Evolutionary conservation across 2,797 vertebrate species (phyloP).

Genomic region (Nannoperca australis): DNA sequence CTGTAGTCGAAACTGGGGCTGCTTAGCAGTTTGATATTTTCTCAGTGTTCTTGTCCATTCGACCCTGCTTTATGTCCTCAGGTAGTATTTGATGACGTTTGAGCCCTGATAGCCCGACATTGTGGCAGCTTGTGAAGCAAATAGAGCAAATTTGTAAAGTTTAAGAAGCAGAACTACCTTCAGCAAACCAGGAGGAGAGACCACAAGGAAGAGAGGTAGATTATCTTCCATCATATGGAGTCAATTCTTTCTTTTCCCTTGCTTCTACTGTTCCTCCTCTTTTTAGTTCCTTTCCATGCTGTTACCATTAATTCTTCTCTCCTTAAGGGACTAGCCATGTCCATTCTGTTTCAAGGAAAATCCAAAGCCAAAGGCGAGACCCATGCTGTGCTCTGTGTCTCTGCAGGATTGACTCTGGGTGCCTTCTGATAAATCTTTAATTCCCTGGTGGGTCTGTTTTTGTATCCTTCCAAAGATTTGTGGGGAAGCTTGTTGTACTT

Average conservation of each 20-base stretch:
- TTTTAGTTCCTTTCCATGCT: constrained; percentile 39
- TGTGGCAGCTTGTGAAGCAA: constrained; percentile 26
- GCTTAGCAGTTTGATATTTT: constrained; percentile 68
- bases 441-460: constrained; percentile 77
- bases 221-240: constrained; percentile 28
- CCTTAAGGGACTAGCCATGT: constrained; percentile 24
- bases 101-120: constrained; percentile 19
- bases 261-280: constrained; percentile 19
- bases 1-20: constrained; percentile 65
- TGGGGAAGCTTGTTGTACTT: constrained; percentile 79
- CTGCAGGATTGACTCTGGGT: constrained; percentile 66
- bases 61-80: constrained; percentile 32
- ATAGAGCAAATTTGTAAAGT: constrained; percentile 44
- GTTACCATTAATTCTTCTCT: constrained; percentile 45
- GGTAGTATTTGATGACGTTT: constrained; percentile 44
- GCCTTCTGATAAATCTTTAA: constrained; percentile 81
- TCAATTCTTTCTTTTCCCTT: constrained; percentile 15
- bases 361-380: constrained; percentile 63
- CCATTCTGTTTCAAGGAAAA: constrained; percentile 59
- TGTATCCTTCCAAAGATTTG: constrained; percentile 74
- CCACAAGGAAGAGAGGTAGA: constrained; percentile 2
- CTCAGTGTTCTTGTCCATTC: constrained; percentile 46
- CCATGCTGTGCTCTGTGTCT: constrained; percentile 63
- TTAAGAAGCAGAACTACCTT: constrained; percentile 18
- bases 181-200: constrained; percentile 16